Evolutionary conservation across 2,113 vertebrate genomes (phyloP).

Genomic region (Ginglymostoma cirratum): DNA sequence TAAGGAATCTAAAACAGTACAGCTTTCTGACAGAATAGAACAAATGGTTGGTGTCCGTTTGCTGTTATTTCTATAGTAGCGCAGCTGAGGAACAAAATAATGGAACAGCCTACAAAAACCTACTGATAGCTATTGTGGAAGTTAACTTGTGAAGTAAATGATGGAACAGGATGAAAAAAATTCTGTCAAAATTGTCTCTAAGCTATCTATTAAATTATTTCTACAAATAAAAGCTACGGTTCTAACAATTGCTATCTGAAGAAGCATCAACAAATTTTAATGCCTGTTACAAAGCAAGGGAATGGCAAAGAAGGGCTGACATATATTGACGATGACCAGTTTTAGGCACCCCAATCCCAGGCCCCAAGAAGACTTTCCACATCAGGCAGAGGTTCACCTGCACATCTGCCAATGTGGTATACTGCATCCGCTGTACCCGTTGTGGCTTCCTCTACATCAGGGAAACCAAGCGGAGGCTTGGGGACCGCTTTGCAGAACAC

Average conservation of each 20-base stretch:
- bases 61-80: neutral
- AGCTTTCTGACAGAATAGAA: neutral
- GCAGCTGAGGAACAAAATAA: neutral
- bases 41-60: neutral
- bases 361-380: too few relatives aligned
- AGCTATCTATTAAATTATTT: neutral
- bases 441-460: too few relatives aligned
- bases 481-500: too few relatives aligned
- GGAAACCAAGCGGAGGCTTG: too few relatives aligned
- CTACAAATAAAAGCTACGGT: neutral
- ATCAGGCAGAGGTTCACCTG: too few relatives aligned
- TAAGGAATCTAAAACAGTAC: neutral
- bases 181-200: neutral
- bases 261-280: neutral
- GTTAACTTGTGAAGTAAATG: neutral
- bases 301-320: neutral
- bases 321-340: neutral
- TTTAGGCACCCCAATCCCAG: too few relatives aligned
- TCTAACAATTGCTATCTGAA: neutral
- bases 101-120: too few relatives aligned
- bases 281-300: neutral
- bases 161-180: neutral
- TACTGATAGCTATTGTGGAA: neutral
- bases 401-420: too few relatives aligned
- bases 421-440: too few relatives aligned